Base-by-base conservation (phyloP, 2,113 vertebrate species). In the Epinephelus cyanopodus region DNA sequence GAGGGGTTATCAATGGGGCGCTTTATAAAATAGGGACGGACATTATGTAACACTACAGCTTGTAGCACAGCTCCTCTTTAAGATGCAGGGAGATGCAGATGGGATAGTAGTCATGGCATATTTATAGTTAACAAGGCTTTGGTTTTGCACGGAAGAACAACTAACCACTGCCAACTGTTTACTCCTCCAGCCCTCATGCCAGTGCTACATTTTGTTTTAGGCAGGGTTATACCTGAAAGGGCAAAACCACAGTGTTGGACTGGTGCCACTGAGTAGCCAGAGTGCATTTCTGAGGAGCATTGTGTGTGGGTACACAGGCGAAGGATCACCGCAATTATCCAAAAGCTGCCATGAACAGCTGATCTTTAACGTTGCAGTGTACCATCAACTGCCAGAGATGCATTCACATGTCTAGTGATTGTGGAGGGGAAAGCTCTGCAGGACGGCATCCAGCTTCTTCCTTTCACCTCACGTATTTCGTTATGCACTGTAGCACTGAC, bases 1-100 rank as follows among this genome's bases (percentile, higher is more conserved):
- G 69, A 85, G 50, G 62, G 79, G 87, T 87, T 88, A 81, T 90
- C 83, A 90, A 72, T 82, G 74, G 84, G 61, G 54, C 53, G 82
- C 81, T 88, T 87, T 76, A 85, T 69, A 77, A 83, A 86, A 86
- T 75, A 65, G 15, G 15, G 71, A 60, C 56, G 45, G 47, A 53
- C 39, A 25, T 93, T 84, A 73, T 82, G 83, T 66, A 90, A 86
- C 9, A 0, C 72, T 15, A 15, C 48, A 63, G 74, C 77, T 58
- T 70, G 54, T 10, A 65, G 71, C 89, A 58, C 48, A 64, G 70
- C 83, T 85, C 64, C 27, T 65, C 27, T 60, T 77, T 90, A 74
- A 23, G 57, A 83, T 77, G 74, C 66, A 69, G 56, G 68, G 58
- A 63, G 63, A 33, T 56, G n/a, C 25, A 65, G 21, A 66, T 21